phyloP scores from a whole-genome alignment of 1,140 invertebrate genomes.

The Periplaneta americana region DNA sequence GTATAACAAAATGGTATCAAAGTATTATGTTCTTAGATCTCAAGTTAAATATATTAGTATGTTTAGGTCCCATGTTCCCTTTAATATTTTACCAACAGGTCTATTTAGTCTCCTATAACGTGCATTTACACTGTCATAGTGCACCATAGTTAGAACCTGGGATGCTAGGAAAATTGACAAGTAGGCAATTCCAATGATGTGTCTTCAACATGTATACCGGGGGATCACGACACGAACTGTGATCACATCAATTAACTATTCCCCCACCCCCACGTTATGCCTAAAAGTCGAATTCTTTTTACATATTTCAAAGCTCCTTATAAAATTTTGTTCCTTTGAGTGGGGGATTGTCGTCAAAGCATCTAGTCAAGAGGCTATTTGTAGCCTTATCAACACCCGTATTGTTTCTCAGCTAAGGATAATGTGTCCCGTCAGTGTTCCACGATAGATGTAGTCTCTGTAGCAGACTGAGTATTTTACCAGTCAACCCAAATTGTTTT shows the following conservation, averaged over 20 bases:
- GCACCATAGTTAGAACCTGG: background rate
- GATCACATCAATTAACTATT: background rate
- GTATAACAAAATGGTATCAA: background rate
- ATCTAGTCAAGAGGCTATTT: background rate
- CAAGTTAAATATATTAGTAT: background rate
- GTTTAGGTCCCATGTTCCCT: constrained; percentile 9
- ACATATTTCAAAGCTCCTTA: background rate
- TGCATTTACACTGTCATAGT: background rate
- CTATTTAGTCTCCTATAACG: background rate
- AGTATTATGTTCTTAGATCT: constrained; percentile 17
- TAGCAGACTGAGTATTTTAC: constrained; percentile 75
- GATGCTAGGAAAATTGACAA: background rate
- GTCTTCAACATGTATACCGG: background rate
- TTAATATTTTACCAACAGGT: background rate
- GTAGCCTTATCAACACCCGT: background rate
- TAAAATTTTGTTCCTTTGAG: background rate
- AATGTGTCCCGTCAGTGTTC: background rate
- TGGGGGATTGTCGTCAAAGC: background rate
- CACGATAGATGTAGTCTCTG: constrained; percentile 35
- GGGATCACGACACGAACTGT: too few species aligned
- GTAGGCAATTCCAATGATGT: background rate
- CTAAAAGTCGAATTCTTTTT: background rate
- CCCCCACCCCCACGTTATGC: background rate
- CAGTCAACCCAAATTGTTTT: constrained; percentile 58
- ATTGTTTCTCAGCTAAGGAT: background rate